Conservation (phyloP, 2,797 vertebrate genomes). For the Enteromius fasciolatus region DNA sequence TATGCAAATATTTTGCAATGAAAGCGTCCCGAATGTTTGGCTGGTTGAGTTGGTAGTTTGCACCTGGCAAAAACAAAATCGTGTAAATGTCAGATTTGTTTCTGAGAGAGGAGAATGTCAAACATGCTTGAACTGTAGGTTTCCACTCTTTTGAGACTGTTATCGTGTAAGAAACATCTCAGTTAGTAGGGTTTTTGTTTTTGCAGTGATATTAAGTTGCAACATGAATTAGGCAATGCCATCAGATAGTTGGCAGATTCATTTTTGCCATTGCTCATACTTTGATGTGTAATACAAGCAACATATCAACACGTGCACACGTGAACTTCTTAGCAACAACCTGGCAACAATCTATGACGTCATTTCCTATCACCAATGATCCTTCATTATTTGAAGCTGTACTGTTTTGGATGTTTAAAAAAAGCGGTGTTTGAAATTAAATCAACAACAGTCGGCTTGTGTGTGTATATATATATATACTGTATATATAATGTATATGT, state of each 20-base stretch:
- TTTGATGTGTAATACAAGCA: background rate
- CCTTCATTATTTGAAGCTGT: background rate
- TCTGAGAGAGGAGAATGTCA: background rate
- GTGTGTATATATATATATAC: no score
- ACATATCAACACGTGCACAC: background rate
- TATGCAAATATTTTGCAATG: conserved; percentile 46
- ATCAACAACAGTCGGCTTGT: background rate
- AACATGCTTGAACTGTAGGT: background rate
- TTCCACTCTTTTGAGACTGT: conserved; percentile 1
- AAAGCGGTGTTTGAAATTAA: background rate
- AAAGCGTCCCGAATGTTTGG: conserved; percentile 31
- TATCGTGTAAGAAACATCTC: background rate
- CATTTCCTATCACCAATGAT: background rate
- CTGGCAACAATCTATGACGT: background rate
- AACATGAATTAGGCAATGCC: no score
- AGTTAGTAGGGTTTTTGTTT: background rate
- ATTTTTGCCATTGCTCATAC: background rate
- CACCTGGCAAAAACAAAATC: conserved; percentile 15
- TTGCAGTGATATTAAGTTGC: background rate
- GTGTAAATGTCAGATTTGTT: conserved; percentile 17
- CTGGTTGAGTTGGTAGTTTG: conserved; percentile 1
- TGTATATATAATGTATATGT: no score
- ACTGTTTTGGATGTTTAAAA: background rate
- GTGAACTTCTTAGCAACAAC: background rate
- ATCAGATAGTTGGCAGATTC: background rate